A percentile compares a stretch with the other conserved stretches of the same genome.
Evolutionary conservation across 1,140 invertebrate genomes (phyloP).

Genomic region (Cydia fagiglandana): DNA sequence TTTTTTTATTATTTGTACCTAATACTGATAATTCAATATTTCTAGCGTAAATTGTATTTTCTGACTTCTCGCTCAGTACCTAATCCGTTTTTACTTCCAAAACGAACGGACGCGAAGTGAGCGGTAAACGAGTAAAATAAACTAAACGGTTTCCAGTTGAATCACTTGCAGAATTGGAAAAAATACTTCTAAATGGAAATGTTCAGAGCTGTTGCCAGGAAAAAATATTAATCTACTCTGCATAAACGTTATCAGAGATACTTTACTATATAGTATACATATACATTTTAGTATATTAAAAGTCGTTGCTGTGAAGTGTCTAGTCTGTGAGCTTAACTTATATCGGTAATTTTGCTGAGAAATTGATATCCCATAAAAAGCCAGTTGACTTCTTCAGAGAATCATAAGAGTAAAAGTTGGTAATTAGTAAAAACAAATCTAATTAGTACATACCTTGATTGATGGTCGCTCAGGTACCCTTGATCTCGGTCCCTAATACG

Average conservation of each 20-base stretch:
- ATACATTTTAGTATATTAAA: too few relatives aligned
- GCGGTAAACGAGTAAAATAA: constrained; percentile 4
- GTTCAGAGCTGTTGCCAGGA: neutral
- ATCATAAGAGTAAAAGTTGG: neutral
- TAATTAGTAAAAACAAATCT: neutral
- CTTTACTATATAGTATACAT: too few relatives aligned
- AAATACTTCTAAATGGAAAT: neutral
- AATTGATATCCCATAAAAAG: neutral
- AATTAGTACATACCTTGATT: constrained; percentile 73
- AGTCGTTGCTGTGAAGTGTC: too few relatives aligned
- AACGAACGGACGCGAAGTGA: neutral
- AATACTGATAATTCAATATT: neutral
- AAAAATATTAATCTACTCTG: neutral
- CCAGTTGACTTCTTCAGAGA: neutral
- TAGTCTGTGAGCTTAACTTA: too few relatives aligned
- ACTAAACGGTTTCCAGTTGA: neutral
- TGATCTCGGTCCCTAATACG: constrained; percentile 72
- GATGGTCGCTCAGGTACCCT: constrained; percentile 76
- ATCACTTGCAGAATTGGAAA: constrained; percentile 2
- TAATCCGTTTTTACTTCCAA: neutral
- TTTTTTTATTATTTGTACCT: neutral
- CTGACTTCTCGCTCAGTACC: neutral
- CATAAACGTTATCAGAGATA: neutral
- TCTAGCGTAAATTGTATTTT: neutral
- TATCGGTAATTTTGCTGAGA: too few relatives aligned